These are phyloP conservation scores for Pterois miles DNA, from an alignment of 2,797 vertebrate species.

Conservation along the genomic window DNA sequence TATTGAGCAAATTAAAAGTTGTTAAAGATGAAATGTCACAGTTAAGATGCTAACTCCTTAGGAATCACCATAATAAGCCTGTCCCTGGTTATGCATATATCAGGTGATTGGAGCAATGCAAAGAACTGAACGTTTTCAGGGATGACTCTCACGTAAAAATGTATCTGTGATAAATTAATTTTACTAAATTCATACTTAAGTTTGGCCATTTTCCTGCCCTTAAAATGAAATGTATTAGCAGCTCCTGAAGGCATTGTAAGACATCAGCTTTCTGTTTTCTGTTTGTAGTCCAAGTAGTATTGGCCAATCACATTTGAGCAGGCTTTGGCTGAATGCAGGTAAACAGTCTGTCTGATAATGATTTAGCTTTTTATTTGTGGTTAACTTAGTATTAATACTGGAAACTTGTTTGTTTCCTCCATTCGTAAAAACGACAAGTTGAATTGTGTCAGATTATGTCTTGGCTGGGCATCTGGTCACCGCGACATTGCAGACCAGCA, in stretches of 20 bases:
- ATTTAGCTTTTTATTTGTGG: too few species aligned
- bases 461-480: too few species aligned
- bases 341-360: too few species aligned
- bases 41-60: slow-evolving; percentile 53
- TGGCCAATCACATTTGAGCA: too few species aligned
- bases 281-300: too few species aligned
- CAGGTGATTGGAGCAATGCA: background rate
- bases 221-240: background rate
- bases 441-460: too few species aligned
- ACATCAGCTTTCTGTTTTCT: background rate
- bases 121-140: slow-evolving; percentile 24
- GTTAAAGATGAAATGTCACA: slow-evolving; percentile 65
- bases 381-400: too few species aligned
- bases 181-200: background rate
- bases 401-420: too few species aligned
- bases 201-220: background rate
- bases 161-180: background rate
- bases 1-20: slow-evolving; percentile 56
- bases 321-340: too few species aligned
- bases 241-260: background rate
- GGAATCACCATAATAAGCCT: slow-evolving; percentile 30
- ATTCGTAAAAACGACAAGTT: too few species aligned
- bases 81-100: slow-evolving; percentile 11
- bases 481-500: too few species aligned
- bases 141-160: background rate